Percentiles rank a stretch among this genome's conserved stretches.
Evolutionary conservation across 2,113 vertebrate genomes (phyloP).

Genomic region (Platysternon megacephalum): DNA sequence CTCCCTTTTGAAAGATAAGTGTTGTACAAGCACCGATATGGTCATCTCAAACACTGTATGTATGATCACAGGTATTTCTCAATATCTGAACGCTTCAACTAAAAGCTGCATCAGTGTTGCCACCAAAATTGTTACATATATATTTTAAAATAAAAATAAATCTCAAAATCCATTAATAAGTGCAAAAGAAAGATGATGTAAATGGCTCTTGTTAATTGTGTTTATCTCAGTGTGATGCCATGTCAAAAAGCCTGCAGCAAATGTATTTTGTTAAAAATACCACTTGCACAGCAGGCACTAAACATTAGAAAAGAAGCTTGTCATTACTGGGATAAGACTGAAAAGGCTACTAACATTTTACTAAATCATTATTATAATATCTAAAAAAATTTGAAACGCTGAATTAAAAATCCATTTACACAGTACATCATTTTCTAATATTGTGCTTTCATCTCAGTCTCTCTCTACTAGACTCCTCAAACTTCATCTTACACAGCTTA

Average conservation of each 20-base stretch:
- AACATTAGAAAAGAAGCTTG: constrained; percentile 68
- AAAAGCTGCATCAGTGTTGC: background rate
- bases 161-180: constrained; percentile 72
- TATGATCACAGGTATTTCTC: background rate
- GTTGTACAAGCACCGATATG: background rate
- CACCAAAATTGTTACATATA: background rate
- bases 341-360: constrained; percentile 57
- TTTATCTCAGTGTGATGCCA: constrained; percentile 78
- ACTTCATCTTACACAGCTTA: rapidly evolving
- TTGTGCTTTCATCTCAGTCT: background rate
- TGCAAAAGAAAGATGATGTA: constrained; percentile 65
- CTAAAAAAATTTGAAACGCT: constrained; percentile 36
- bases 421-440: background rate
- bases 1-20: background rate
- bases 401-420: constrained; percentile 46
- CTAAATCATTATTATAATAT: constrained; percentile 69
- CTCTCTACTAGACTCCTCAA: background rate
- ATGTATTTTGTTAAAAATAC: constrained; percentile 74
- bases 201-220: constrained; percentile 78
- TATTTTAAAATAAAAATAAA: constrained; percentile 51
- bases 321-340: constrained; percentile 53
- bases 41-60: background rate
- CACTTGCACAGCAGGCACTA: constrained; percentile 68
- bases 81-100: background rate
- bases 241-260: constrained; percentile 77